Base-by-base conservation (phyloP, 2,888 invertebrate genomes). In the Melikaiella ostensackeni region DNA sequence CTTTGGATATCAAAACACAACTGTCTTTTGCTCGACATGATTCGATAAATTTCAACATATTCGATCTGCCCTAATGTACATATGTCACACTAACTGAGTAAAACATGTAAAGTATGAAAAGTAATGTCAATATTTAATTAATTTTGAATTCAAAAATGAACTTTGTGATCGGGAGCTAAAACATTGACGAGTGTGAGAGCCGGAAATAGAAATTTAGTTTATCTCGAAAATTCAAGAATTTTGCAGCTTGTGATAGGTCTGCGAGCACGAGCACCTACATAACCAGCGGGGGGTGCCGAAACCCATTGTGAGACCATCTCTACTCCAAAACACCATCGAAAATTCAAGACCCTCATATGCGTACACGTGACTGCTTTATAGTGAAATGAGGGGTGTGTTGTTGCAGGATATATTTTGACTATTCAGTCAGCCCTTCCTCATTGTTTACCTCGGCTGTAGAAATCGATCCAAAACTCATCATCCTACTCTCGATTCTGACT, bases 291-390 rank as follows among this genome's bases (percentile, higher is more conserved):
- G 78, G 50, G 64, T 66, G 61, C 42, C 9, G 75, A 79, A 84
- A 85, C 88, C 86, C 87, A 88, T 89, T 87, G 88, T 88, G 89
- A 88, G 89, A 89, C 85, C 86, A 88, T 88, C 88, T 87, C 87
- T 85, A 84, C 85, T 83, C 80, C 85, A 85, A 88, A 88, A 88
- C 85, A 86, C 86, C 86, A 82, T 85, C 79, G 85, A 82, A 84
- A 84, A 86, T 88, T 87, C 84, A 85, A 81, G 80, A 84, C 85
- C 86, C 85, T 85, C 85, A 82, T 79, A 79, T 79, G 82, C 79
- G 80, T 84, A 88, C 89, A 89, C 89, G 89, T 89, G 89, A 89
- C 89, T 88, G 85, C 87, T 88, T 89, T 88, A 87, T 87, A 86
- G 86, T 83, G 79, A 80, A 82, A 27, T 46, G 77, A 77, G 75